Evolutionary conservation across 1,140 invertebrate species (phyloP), one percentile per base, ranked within the genome.

Genomic region (Trinorchestia longiramus): DNA sequence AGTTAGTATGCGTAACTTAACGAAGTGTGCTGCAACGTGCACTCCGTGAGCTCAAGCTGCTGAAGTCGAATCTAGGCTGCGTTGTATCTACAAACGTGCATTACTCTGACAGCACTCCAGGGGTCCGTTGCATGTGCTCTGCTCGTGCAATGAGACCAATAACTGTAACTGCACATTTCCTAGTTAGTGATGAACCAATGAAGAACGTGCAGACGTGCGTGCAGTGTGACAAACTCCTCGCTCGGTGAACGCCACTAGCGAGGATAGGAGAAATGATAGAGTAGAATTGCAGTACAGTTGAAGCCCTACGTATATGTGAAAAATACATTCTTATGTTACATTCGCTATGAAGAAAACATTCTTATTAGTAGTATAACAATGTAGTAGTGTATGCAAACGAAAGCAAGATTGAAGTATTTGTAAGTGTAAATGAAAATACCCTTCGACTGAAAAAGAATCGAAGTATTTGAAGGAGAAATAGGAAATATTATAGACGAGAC

Each of bases 141-240:
- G 15, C 1, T 36, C 3, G 88, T 90, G 88, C 88, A 90, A 42
- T 90, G 88, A 90, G 41, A 42, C 43, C 88, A 90, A 90, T 90
- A 36, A 90, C 15, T 42, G 43, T 43, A 90, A 90, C 88, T 90
- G 88, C 88, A 90, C 88, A 90, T 90, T 90, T 90, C 88, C 88
- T 90, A 90, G 88, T 90, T 41, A 43, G 41, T 42, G 88, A 90
- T 41, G 41, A 90, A 28, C 43, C 28, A 3, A 41, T 90, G 88
- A 90, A 42, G 15, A 41, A 42, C 88, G 43, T 42, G 88, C n/a
- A 41, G 88, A 90, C 62, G 62, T 77, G 62, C 62, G 62, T 77
- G 62, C 62, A 23, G 62, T 36, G 62, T 77, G 62, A 23, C 62
- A 77, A 11, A 77, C 62, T 77, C 62, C 11, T 77, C 62, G 11